Conservation (phyloP, 2,113 vertebrate genomes). For the Bombycilla garrulus region DNA sequence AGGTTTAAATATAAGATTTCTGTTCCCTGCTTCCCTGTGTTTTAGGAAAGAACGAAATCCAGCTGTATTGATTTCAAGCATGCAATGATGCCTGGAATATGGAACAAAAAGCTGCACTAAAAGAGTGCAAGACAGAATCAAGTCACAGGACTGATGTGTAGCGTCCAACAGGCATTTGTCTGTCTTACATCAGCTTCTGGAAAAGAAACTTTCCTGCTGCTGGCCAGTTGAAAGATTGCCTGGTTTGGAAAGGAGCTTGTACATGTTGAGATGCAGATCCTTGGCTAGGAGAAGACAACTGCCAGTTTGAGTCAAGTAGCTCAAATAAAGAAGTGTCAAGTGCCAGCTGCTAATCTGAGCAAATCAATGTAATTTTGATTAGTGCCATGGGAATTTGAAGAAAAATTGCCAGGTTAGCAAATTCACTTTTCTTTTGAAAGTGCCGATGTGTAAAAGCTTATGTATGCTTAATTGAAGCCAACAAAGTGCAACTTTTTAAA, state of each 20-base stretch:
- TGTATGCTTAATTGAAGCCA: constrained; percentile 39
- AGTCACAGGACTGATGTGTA: not conserved
- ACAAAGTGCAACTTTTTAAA: not conserved
- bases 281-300: not conserved
- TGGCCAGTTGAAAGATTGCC: not conserved
- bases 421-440: not conserved
- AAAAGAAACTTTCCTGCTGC: not conserved
- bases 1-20: not conserved
- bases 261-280: not conserved
- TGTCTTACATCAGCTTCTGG: not conserved
- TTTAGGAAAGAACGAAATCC: not conserved
- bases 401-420: constrained; percentile 3
- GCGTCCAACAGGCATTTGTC: not conserved
- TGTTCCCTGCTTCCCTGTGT: not conserved
- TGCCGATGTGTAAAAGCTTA: not conserved
- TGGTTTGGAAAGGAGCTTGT: not conserved
- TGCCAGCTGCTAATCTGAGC: not conserved
- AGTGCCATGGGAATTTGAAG: not conserved
- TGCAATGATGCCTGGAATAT: not conserved
- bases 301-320: not conserved
- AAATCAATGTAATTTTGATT: constrained; percentile 43
- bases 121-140: not conserved
- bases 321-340: not conserved
- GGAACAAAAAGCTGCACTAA: not conserved
- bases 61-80: not conserved